Evolutionary conservation across 2,797 vertebrate species (phyloP), one percentile per base, ranked within the genome.

Genomic region (Manis crassicaudata): DNA sequence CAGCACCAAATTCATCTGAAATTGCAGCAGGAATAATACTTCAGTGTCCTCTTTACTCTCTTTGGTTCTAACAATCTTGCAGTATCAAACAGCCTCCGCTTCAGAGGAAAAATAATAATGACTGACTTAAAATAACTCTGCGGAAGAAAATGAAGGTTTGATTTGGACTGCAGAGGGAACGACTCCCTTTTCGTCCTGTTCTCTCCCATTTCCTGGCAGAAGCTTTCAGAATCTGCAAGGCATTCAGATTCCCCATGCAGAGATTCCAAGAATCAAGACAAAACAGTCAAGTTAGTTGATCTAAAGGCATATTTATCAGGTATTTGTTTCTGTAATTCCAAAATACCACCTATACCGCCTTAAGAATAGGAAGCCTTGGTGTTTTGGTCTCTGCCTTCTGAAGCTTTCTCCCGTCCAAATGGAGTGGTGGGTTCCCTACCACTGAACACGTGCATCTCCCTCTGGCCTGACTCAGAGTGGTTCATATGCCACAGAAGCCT

Each of bases 61-160:
- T 98, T 98, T 97, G 83, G 32, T 96, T 98, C 92, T 94, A 96
- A 96, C 63, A 96, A 7, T 92, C 77, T 87, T 93, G 88, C 88
- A 84, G 95, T 89, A 97, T 97, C 98, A 98, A 98, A 97, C 0
- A 0, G 79, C 58, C 93, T 98, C 96, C 90, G 88, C 92, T 98
- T 97, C 96, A 93, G 98, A 98, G 97, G 97, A n/a, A 95, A 98
- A 95, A 96, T 97, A 96, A 98, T 98, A 97, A 98, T 95, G 96
- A 98, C 97, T 92, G 96, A 98, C 96, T 98, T 98, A 97, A 98
- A 98, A 98, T 98, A 98, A 92, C 93, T 97, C 96, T 90, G 89
- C 92, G 35, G 92, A 94, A 97, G 97, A 97, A 98, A 98, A 97
- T 63, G 97, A 32, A 97, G 97, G 95, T 96, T 97, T 97, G 92